Percentiles rank a stretch among this genome's conserved stretches.
These are phyloP conservation scores for Macaca mulatta DNA, from an alignment of 2,113 vertebrate genomes.

Conservation along the genomic window DNA sequence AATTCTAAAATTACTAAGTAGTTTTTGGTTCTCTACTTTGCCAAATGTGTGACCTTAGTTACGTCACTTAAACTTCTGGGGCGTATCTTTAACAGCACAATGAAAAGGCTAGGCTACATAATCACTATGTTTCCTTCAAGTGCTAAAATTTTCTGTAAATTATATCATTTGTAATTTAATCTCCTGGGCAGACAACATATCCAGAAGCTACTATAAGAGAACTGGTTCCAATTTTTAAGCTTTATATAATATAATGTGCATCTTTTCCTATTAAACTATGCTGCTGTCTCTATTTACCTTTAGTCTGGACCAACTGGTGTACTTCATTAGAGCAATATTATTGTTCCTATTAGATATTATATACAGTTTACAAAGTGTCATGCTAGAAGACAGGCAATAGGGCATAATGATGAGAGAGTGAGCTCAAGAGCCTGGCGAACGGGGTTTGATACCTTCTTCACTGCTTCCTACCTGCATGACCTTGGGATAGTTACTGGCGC, in stretches of 20 bases:
- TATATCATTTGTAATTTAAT: neutral
- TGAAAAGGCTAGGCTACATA: neutral
- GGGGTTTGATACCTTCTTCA: neutral
- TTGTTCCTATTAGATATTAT: neutral
- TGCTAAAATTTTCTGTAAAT: neutral
- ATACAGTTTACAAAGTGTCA: neutral
- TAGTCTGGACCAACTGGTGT: neutral
- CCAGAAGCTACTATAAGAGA: neutral
- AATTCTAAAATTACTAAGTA: neutral
- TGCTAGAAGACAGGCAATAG: neutral
- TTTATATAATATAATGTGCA: neutral
- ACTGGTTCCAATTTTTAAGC: neutral
- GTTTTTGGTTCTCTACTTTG: conserved; percentile 24
- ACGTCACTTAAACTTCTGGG: neutral
- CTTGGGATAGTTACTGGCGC: neutral
- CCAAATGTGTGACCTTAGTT: neutral
- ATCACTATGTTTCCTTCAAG: neutral
- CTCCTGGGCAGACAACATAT: neutral
- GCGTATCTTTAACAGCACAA: neutral
- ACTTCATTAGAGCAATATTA: neutral
- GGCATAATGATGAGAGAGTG: neutral
- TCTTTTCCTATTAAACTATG: neutral
- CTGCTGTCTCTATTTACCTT: neutral
- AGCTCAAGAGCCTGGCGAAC: neutral
- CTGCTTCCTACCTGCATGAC: neutral